Base-by-base conservation (phyloP, 2,888 invertebrate species). In the Cheilosia urbana region DNA sequence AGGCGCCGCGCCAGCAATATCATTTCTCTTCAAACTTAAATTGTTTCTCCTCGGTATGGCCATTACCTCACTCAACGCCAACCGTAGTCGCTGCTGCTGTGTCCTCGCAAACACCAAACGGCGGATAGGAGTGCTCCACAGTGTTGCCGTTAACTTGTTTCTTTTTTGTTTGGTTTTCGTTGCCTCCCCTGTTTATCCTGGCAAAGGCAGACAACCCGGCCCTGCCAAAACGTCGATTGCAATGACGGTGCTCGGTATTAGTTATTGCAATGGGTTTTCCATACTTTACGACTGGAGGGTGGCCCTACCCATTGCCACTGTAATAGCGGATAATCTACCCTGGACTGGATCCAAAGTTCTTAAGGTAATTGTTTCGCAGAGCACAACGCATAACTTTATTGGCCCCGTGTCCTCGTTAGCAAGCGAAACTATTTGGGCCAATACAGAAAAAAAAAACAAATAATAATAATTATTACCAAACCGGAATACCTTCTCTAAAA, bases 241-340 rank as follows among this genome's bases (percentile, higher is more conserved):
- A 80, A 63, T 79, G 75, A 71, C 75, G 65, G 47, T 49, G 47
- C 55, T 49, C 66, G 60, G 55, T 60, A 79, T 80, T 77, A 85
- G 71, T 85, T 85, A 85, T 85, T 81, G 72, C 85, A 72, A 85
- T 85, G 71, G 76, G 47, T 77, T 85, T 85, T 57, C 76, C 49
- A 85, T 85, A 81, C 76, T 85, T 85, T 85, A 85, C 57, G 76
- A 85, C 42, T 63, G 17, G n/a, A 65, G 65, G 80, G 53, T 45
- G 42, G 42, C 42, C 42, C 40, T 30, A 42, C 15, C 40, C 40
- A 15, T 17, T 68, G 78, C 58, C 69, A 47, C 19, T 34, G 45
- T 66, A 80, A 68, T 75, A 66, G 60, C 6, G 71, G 76, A 81
- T 80, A 76, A 81, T 76, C 76, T 51, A 53, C 66, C 53, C 63